phyloP scores from a whole-genome alignment of 2,888 invertebrate species.

The Petrolisthes manimaculis region DNA sequence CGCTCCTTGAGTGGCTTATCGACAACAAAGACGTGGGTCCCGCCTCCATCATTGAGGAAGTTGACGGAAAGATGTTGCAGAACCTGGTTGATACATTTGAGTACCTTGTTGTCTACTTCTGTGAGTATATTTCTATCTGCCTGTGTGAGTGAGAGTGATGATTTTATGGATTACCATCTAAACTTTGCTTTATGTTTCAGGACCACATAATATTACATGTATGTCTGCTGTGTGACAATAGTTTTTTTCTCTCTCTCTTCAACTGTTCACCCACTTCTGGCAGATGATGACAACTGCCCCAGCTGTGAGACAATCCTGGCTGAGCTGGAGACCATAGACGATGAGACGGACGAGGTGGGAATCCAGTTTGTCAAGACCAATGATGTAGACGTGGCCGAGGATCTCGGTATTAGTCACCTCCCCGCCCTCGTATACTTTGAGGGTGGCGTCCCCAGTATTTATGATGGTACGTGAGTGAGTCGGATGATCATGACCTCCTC shows the following conservation, averaged over 20 bases:
- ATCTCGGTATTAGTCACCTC: conserved; percentile 91
- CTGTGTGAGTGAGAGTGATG: neutral
- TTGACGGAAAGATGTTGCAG: conserved; percentile 85
- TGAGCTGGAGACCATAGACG: conserved; percentile 85
- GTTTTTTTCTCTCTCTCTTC: neutral
- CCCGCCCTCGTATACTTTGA: conserved; percentile 93
- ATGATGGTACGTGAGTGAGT: conserved; percentile 82
- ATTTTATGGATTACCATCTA: neutral
- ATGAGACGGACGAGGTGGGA: conserved; percentile 91
- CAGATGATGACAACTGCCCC: conserved; percentile 85
- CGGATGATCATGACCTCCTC: neutral
- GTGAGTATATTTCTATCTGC: conserved; percentile 73
- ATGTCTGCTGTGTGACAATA: conserved; percentile 77
- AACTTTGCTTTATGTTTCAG: neutral
- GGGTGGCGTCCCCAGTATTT: conserved; percentile 93
- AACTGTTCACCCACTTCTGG: neutral
- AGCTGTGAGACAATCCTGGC: conserved; percentile 87
- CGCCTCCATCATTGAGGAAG: conserved; percentile 90
- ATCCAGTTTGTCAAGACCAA: conserved; percentile 95
- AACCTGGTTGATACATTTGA: conserved; percentile 90
- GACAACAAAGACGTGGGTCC: conserved; percentile 93
- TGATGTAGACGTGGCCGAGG: conserved; percentile 88
- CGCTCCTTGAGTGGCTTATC: conserved; percentile 92
- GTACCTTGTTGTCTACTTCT: conserved; percentile 92
- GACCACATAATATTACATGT: neutral